A percentile compares a stretch with the other conserved stretches of the same genome.
Conservation (phyloP, 2,888 invertebrate genomes). For the Neuroscelio doddi region DNA sequence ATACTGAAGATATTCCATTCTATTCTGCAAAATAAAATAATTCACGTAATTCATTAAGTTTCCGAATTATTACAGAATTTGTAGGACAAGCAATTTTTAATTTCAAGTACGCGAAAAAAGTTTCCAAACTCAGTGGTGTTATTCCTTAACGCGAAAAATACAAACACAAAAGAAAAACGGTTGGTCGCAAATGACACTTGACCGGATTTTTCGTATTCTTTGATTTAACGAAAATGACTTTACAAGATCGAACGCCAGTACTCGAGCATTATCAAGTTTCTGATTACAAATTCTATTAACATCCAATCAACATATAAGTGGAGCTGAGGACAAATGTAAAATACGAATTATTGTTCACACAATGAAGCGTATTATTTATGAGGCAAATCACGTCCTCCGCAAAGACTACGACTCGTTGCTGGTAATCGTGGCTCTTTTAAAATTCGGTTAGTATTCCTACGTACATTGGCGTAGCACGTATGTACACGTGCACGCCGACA, state of each 20-base stretch:
- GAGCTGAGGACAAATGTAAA: conserved; percentile 5
- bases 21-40: not conserved
- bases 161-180: no score
- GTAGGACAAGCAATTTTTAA: no score
- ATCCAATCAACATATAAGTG: conserved; percentile 2
- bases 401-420: conserved; percentile 4
- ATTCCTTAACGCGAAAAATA: no score
- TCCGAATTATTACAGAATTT: no score
- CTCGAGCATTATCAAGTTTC: not conserved
- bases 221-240: no score
- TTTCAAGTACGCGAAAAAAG: no score
- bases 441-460: conserved; percentile 25
- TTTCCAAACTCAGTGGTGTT: no score
- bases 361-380: conserved; percentile 1
- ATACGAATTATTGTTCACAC: not conserved
- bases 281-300: not conserved
- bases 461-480: conserved; percentile 30
- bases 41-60: no score
- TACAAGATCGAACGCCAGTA: not conserved
- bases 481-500: conserved; percentile 29
- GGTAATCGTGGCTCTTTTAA: conserved; percentile 9
- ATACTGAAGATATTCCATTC: not conserved
- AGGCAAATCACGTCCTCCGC: conserved; percentile 8
- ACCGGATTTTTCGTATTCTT: no score
- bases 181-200: no score